Base-by-base conservation (phyloP, 2,797 vertebrate species). In the Morelia viridis region DNA sequence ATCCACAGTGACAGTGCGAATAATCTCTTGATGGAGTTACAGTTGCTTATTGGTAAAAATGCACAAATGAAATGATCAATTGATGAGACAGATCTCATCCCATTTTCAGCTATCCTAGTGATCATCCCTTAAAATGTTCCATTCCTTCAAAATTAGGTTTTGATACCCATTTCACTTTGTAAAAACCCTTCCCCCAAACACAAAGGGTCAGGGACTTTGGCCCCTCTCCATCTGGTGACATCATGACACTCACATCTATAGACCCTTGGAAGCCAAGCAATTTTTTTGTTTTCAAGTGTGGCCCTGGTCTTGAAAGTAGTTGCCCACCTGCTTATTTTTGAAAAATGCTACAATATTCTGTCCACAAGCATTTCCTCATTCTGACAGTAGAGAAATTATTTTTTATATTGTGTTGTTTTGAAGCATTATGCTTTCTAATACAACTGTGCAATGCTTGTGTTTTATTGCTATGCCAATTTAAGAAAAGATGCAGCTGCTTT, bases 341-440 rank as follows among this genome's bases (percentile, higher is more conserved):
- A 24, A 46, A n/a, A 90, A 56, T 17, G 46, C n/a, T 24, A 13
- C 28, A 35, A 41, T 90, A 80, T 93, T 91, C 2, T 92, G 85
- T 83, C 88, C 31, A 57, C 19, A 24, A 57, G 64, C 85, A 60
- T 87, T 60, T 92, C 64, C 92, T 58, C 24, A 91, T 94, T 93
- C 89, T 89, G 89, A 93, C 90, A 90, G 71, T 85, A 91, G 80
- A 65, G 80, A 92, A 92, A 92, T 6, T 91, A 19, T 83, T 85
- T 26, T 0, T 91, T 89, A 35, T 60, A 31, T 62, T 68, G 56
- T 68, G 22, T 17, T 88, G 41, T 61, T 91, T 80, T 50, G 60
- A 90, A 90, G 71, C 71, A 80, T 46, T 46, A 12, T 80, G 71
- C 19, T 80, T 80, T 24, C 76, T 80, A 46, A 80, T 4, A 80